Evolutionary conservation across 2,888 invertebrate genomes (phyloP).

Genomic region (Aspidiotus destructor): DNA sequence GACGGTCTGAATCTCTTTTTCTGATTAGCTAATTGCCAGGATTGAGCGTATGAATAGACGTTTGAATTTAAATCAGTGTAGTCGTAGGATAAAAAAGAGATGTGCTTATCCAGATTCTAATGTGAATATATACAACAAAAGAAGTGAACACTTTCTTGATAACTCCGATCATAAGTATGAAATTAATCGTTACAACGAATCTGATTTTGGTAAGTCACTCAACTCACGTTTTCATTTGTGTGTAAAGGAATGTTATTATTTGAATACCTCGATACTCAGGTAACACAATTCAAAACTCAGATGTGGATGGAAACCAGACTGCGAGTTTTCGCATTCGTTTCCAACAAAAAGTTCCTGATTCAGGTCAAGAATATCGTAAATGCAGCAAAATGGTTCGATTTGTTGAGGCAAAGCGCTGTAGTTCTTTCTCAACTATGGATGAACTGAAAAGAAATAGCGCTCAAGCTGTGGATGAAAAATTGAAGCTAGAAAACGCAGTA

Average conservation of each 20-base stretch:
- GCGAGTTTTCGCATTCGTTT: conserved; percentile 25
- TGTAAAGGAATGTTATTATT: too few species aligned
- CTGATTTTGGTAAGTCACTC: too few species aligned
- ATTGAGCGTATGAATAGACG: conserved; percentile 26
- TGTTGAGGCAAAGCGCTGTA: conserved; percentile 20
- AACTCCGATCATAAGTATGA: too few species aligned
- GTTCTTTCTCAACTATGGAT: not conserved
- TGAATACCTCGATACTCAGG: too few species aligned
- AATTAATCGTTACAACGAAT: too few species aligned
- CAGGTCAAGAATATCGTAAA: conserved; percentile 11
- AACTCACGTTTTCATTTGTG: too few species aligned
- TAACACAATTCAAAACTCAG: too few species aligned
- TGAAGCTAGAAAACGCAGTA: conserved; percentile 14
- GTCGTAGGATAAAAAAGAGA: not conserved
- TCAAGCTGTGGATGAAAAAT: conserved; percentile 18
- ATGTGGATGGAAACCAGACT: not conserved
- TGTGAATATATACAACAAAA: too few species aligned
- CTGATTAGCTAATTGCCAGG: conserved; percentile 16
- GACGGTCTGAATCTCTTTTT: not conserved
- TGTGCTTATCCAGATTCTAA: too few species aligned
- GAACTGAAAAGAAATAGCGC: conserved; percentile 24
- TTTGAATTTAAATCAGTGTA: conserved; percentile 24
- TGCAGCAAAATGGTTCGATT: conserved; percentile 25
- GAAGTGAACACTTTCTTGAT: too few species aligned
- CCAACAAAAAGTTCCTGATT: conserved; percentile 1